A percentile compares a stretch with the other conserved stretches of the same genome.
Evolutionary conservation across 1,140 invertebrate species (phyloP).

Genomic region (Lysiphlebus fabarum): DNA sequence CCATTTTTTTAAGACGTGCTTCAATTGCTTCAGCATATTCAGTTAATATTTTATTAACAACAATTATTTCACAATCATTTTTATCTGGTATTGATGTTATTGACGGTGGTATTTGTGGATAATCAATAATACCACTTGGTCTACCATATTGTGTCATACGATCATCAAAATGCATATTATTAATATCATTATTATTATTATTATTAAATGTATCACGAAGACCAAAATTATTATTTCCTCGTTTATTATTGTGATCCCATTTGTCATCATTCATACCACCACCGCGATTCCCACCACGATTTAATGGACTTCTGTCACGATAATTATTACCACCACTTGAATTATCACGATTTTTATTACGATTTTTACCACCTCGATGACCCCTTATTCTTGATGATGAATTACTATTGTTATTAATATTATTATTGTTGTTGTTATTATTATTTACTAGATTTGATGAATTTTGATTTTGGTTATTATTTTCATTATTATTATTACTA

Average conservation of each 20-base stretch:
- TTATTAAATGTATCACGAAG: neutral
- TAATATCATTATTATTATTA: slow-evolving; percentile 35
- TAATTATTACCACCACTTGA: slow-evolving; percentile 38
- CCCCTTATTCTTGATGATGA: slow-evolving; percentile 24
- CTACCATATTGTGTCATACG: slow-evolving; percentile 15
- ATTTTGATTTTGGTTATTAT: too few species aligned
- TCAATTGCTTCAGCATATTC: slow-evolving; percentile 89
- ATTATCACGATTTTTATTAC: slow-evolving; percentile 40
- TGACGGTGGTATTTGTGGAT: slow-evolving; percentile 41
- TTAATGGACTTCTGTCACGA: slow-evolving; percentile 48
- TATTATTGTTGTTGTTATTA: neutral
- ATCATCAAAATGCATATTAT: slow-evolving; percentile 37
- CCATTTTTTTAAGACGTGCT: slow-evolving; percentile 72
- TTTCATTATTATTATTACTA: too few species aligned
- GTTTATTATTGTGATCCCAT: slow-evolving; percentile 20
- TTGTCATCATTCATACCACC: slow-evolving; percentile 33
- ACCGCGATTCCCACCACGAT: slow-evolving; percentile 32
- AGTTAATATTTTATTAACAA: slow-evolving; percentile 73
- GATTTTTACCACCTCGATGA: slow-evolving; percentile 37
- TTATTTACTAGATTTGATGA: too few species aligned
- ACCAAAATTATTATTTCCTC: slow-evolving; percentile 29
- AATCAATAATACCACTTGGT: slow-evolving; percentile 30
- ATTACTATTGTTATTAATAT: slow-evolving; percentile 9
- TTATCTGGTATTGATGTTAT: slow-evolving; percentile 49
- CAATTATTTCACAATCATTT: slow-evolving; percentile 88